Conservation (phyloP, 2,113 vertebrate species). For the Chaetops frenatus region DNA sequence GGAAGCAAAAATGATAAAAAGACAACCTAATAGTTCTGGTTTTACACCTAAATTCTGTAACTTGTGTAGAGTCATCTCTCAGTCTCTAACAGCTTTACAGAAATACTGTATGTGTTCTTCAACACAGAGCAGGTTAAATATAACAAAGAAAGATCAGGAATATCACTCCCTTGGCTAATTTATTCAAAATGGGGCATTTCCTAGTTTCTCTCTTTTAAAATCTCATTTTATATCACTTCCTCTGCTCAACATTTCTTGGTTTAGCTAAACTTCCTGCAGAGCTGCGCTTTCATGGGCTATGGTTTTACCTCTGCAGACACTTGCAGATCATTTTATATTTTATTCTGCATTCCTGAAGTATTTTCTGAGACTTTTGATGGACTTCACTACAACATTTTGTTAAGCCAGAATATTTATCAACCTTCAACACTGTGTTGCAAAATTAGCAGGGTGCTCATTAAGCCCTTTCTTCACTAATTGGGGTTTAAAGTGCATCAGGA, state of each 20-base stretch:
- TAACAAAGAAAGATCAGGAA: neutral
- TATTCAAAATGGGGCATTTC: neutral
- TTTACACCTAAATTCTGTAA: neutral
- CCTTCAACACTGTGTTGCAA: neutral
- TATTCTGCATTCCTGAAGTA: neutral
- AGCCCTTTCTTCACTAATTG: neutral
- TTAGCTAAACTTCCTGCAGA: neutral
- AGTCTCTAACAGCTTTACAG: neutral
- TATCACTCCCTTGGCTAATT: neutral
- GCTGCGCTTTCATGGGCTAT: neutral
- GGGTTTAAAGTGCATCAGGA: neutral
- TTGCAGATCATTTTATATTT: neutral
- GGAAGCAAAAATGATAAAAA: neutral
- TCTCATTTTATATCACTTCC: neutral
- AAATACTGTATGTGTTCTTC: neutral
- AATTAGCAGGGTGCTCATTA: neutral
- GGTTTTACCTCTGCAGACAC: neutral
- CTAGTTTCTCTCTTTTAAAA: neutral
- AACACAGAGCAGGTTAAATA: neutral
- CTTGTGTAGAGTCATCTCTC: neutral
- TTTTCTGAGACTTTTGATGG: neutral
- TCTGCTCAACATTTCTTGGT: neutral
- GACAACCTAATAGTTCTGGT: neutral
- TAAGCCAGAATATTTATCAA: neutral
- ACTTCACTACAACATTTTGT: neutral